A percentile compares a stretch with the other conserved stretches of the same genome.
Conservation (phyloP, 2,888 invertebrate genomes). For the Stramonita haemastoma region DNA sequence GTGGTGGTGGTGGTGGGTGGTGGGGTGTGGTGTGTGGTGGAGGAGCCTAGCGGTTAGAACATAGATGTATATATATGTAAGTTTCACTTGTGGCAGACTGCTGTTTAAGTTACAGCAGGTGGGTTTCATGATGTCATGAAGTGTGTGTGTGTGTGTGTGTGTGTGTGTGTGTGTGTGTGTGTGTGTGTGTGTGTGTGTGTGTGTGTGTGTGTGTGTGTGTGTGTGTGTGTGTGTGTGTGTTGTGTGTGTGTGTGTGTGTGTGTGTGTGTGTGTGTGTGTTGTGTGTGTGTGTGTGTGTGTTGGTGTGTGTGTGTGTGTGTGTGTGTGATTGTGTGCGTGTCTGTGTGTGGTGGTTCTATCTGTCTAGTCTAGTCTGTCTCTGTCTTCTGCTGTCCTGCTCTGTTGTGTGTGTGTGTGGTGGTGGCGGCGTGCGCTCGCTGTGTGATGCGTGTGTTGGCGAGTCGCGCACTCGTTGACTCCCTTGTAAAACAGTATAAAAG, state of each 20-base stretch:
- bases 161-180: not conserved
- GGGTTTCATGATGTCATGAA: too few relatives aligned
- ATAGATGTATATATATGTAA: not conserved
- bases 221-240: not conserved
- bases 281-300: not conserved
- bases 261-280: not conserved
- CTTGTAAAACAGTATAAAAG: too few relatives aligned
- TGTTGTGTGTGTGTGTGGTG: not conserved
- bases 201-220: not conserved
- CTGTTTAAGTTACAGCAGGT: not conserved
- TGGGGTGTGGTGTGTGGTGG: too few relatives aligned
- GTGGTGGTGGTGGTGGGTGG: too few relatives aligned
- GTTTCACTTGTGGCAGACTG: not conserved
- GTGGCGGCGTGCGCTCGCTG: not conserved
- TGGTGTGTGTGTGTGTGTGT: not conserved
- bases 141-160: slow-evolving; percentile 1
- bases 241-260: not conserved
- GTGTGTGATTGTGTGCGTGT: not conserved
- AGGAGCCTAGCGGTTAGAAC: not conserved
- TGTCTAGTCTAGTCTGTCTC: too few relatives aligned
- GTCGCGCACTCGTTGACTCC: not conserved
- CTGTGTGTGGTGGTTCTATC: too few relatives aligned
- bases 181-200: not conserved
- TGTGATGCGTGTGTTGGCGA: not conserved
- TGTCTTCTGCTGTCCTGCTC: too few relatives aligned